These are phyloP conservation scores for Laothoe populi DNA, from an alignment of 2,888 invertebrate genomes.

Conservation along the genomic window DNA sequence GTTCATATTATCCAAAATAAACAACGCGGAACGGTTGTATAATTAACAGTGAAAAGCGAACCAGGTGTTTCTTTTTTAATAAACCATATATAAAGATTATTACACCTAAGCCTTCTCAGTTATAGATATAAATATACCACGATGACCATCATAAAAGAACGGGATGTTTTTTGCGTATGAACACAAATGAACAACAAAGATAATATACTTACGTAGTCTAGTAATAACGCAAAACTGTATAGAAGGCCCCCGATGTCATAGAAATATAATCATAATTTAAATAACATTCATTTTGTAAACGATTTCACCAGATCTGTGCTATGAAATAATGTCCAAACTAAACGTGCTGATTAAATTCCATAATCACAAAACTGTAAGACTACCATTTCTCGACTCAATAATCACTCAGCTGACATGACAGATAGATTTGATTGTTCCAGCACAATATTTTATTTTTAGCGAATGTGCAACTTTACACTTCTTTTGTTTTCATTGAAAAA, in stretches of 20 bases:
- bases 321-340: constrained; percentile 29
- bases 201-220: constrained; percentile 69
- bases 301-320: constrained; percentile 17
- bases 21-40: constrained; percentile 24
- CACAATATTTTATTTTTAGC: background rate
- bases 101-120: background rate
- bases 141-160: constrained; percentile 50
- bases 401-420: constrained; percentile 50
- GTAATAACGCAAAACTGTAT: constrained; percentile 49
- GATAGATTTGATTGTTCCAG: constrained; percentile 24
- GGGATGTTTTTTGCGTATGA: constrained; percentile 66
- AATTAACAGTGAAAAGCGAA: constrained; percentile 16
- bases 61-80: background rate
- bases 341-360: constrained; percentile 39
- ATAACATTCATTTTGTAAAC: constrained; percentile 15
- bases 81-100: background rate
- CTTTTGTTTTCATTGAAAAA: background rate
- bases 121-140: constrained; percentile 30
- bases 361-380: constrained; percentile 58
- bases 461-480: background rate
- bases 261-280: constrained; percentile 18
- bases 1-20: constrained; percentile 19
- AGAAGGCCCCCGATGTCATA: constrained; percentile 6
- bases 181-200: constrained; percentile 67
- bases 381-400: constrained; percentile 68